Conservation (phyloP, 2,888 invertebrate species). For the Criorhina ranunculi region DNA sequence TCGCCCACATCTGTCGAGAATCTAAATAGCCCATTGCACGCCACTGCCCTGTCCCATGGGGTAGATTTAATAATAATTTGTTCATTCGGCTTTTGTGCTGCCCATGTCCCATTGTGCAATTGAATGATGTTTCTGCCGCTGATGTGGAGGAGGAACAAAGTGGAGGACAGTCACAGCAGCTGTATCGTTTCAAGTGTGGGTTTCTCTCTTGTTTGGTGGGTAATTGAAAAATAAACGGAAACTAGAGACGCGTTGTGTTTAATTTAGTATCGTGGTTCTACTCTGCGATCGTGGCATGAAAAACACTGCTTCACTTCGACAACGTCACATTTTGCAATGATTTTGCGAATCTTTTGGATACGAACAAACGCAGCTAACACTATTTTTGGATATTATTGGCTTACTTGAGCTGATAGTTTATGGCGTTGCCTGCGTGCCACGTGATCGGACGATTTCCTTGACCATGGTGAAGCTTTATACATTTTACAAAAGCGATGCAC, state of each 20-base stretch:
- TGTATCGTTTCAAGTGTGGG: slow-evolving; percentile 61
- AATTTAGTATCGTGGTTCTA: slow-evolving; percentile 34
- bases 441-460: slow-evolving; percentile 26
- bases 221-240: slow-evolving; percentile 66
- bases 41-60: slow-evolving; percentile 42
- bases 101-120: slow-evolving; percentile 63
- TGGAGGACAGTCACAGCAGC: slow-evolving; percentile 29
- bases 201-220: slow-evolving; percentile 46
- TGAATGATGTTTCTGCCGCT: slow-evolving; percentile 58
- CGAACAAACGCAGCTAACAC: background rate
- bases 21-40: slow-evolving; percentile 27
- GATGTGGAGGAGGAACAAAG: slow-evolving; percentile 61
- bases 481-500: background rate
- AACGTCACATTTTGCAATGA: slow-evolving; percentile 39
- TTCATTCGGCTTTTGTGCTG: slow-evolving; percentile 50
- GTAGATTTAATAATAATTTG: slow-evolving; percentile 67
- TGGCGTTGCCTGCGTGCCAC: slow-evolving; percentile 5
- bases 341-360: background rate
- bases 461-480: slow-evolving; percentile 12
- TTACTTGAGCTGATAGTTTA: slow-evolving; percentile 28
- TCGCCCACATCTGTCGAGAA: slow-evolving; percentile 57
- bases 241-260: slow-evolving; percentile 52
- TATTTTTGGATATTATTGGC: slow-evolving; percentile 37
- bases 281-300: slow-evolving; percentile 15
- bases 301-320: background rate